Evolutionary conservation across 2,888 invertebrate genomes (phyloP), one percentile per base, ranked within the genome.

Genomic region (Melipona bicolor): DNA sequence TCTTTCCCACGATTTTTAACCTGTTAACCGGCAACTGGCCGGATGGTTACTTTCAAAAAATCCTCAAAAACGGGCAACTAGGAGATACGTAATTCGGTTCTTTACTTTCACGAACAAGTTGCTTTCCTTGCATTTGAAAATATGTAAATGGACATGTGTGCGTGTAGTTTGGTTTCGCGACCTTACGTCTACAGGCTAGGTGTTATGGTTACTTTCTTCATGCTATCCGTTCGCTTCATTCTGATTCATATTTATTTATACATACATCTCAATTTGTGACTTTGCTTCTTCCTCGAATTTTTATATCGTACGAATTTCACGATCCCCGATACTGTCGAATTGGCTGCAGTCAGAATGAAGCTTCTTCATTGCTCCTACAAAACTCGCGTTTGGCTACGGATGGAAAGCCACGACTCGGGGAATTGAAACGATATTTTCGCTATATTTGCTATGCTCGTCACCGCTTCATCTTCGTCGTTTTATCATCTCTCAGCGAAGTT

Each of bases 1-100:
- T 36, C 9, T n/a, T 56, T 56, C 56, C n/a, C 56, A 13, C 56
- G 56, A 13, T 56, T 56, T 21, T 70, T 70, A 70, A 70, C 32
- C 70, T 70, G 70, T 70, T 70, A 70, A 70, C 70, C 32, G 70
- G 70, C 6, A 1, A 17, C 21, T 5, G n/a, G 24, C 9, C n/a
- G 49, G 32, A 32, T 54, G 4, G 13, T 68, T 27, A 19, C 11
- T 19, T 68, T 3, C 11, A 4, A 19, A 68, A 9, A 43, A 64
- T 32, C 32, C 27, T 50, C 6, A 36, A 36, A 36, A 36, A 36
- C 36, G 36, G n/a, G 24, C 11, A 32, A n/a, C 36, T 70, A 70
- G 15, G 27, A 54, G 9, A 70, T 32, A 36, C 54, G 54, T 54
- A 70, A 54, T 54, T 70, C 32, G 32, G 27, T 15, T 32, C 21